Percentiles rank a stretch among this genome's conserved stretches.
phyloP scores from a whole-genome alignment of 2,113 vertebrate species.

The Neodon shergylaensis region DNA sequence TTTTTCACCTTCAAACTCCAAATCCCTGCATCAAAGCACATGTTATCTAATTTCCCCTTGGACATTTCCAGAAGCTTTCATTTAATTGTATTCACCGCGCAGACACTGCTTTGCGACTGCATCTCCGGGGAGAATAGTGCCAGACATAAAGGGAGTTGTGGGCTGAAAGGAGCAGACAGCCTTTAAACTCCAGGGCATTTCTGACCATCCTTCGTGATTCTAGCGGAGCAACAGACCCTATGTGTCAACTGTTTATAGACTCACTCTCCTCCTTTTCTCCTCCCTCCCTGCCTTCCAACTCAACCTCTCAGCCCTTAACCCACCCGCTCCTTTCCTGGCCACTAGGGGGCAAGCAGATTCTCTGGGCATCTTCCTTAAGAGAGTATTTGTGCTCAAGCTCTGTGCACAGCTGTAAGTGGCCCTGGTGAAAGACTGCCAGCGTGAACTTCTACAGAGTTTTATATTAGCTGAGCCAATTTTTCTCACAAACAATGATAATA shows the following conservation, averaged over 20 bases:
- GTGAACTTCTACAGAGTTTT: neutral
- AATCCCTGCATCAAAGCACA: slow-evolving; percentile 61
- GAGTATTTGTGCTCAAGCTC: neutral
- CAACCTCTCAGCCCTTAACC: neutral
- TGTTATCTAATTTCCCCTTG: slow-evolving; percentile 65
- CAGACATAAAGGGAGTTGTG: slow-evolving; percentile 50
- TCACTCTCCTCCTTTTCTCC: neutral
- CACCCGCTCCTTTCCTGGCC: neutral
- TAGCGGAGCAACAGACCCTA: neutral
- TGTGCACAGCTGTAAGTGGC: neutral
- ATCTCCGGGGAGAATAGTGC: slow-evolving; percentile 65
- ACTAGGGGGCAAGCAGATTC: slow-evolving; percentile 37
- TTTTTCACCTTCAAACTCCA: slow-evolving; percentile 72
- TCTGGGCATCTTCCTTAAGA: neutral
- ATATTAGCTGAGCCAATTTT: neutral
- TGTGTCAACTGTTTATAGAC: neutral
- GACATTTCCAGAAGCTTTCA: slow-evolving; percentile 60
- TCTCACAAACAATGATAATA: neutral
- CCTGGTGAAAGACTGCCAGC: neutral
- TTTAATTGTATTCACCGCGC: slow-evolving; percentile 67
- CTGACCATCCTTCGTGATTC: neutral
- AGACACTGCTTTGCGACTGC: slow-evolving; percentile 58
- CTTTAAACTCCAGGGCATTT: slow-evolving; percentile 61
- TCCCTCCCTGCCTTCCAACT: neutral
- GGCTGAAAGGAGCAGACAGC: slow-evolving; percentile 62